Evolutionary conservation across 2,797 vertebrate genomes (phyloP), one percentile per base, ranked within the genome.

Genomic region (Crax fasciolata): DNA sequence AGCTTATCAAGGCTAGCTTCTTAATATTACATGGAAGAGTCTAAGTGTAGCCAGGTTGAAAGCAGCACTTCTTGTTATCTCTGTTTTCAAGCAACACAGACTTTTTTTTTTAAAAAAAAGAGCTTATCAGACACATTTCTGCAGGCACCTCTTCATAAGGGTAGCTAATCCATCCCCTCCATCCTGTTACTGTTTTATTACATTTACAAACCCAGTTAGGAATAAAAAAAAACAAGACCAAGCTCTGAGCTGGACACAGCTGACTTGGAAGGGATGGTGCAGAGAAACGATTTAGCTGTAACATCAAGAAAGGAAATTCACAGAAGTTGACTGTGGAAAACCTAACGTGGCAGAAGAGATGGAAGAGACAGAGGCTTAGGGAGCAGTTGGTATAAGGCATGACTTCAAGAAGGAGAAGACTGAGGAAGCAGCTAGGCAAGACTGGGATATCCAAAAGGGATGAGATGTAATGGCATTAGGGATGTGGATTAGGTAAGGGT

Each of bases 351-450:
- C 62, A 89, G 52, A 86, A 84, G 66, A 93, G 39, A 77, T 44
- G 62, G 65, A 94, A 83, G 72, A 92, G 79, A 66, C 28, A 57
- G 70, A 66, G 63, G 32, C 30, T 77, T 62, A 58, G 38, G 54
- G 51, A 91, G 32, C 66, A 86, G 28, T n/a, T 46, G 19, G 51
- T 78, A 38, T 32, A 73, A 70, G 58, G 30, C 27, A 41, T 2
- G 6, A 88, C 20, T 91, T 43, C 27, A 52, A 86, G 78, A 85
- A 13, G n/a, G 52, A 71, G 59, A 87, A n/a, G 44, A 89, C 27
- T 44, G 65, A 78, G 27, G 21, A 85, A 92, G 62, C 46, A 92
- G 58, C n/a, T 54, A 84, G 58, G 35, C n/a, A 80, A 92, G 81
- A 85, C 51, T 30, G 39, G 49, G 39, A 78, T 39, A 85, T 66